phyloP scores from a whole-genome alignment of 2,113 vertebrate genomes.

The Colossoma macropomum region DNA sequence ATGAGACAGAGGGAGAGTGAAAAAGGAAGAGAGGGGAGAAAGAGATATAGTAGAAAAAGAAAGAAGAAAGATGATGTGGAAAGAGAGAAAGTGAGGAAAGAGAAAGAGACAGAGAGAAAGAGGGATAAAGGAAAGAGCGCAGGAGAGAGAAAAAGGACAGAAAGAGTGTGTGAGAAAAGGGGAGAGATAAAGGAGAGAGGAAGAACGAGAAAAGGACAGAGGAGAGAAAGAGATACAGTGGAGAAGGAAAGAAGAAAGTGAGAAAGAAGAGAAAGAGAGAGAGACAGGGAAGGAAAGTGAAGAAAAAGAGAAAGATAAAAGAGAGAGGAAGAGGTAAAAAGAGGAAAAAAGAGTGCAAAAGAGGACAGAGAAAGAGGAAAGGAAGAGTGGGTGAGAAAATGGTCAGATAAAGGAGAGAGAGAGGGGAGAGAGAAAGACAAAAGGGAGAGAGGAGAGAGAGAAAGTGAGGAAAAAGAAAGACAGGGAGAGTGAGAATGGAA shows the following conservation, averaged over 20 bases:
- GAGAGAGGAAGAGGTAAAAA: neutral
- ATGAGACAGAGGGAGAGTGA: neutral
- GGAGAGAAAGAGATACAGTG: too few species aligned
- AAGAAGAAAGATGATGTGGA: conserved; percentile 13
- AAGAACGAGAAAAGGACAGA: too few species aligned
- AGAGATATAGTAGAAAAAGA: neutral
- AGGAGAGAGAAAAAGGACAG: too few species aligned
- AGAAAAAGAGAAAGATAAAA: too few species aligned
- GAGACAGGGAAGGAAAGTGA: neutral
- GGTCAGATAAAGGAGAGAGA: too few species aligned
- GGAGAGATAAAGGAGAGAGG: too few species aligned
- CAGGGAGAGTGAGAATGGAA: conserved; percentile 53
- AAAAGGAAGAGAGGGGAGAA: neutral
- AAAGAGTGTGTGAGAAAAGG: too few species aligned
- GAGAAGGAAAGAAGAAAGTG: neutral
- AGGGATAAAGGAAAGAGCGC: too few species aligned
- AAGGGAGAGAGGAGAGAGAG: neutral
- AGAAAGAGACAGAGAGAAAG: conserved; percentile 50
- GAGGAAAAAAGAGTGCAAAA: too few species aligned
- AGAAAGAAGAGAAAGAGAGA: neutral
- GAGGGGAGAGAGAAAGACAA: neutral
- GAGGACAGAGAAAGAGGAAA: too few species aligned
- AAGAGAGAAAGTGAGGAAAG: neutral
- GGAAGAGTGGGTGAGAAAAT: neutral
- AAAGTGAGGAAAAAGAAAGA: neutral